Evolutionary conservation across 2,113 vertebrate genomes (phyloP).

Genomic region (Callocephalon fimbriatum): DNA sequence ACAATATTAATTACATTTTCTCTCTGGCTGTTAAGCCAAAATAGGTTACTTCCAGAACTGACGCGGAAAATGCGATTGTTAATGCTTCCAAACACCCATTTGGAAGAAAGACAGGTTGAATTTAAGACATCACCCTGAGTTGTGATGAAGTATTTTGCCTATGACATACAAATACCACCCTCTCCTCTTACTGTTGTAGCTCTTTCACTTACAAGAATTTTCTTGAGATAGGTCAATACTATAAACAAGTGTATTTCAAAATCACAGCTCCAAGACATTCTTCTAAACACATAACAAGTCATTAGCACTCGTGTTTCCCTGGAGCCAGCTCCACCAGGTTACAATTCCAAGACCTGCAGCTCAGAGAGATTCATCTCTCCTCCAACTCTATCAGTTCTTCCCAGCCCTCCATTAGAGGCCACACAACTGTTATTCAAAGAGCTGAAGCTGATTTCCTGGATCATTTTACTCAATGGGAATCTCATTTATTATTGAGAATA

Average conservation of each 20-base stretch:
- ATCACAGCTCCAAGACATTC: not conserved
- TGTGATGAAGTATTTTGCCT: not conserved
- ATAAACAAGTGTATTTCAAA: not conserved
- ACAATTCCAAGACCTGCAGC: not conserved
- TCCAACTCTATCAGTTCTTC: not conserved
- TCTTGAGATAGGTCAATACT: not conserved
- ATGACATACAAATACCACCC: not conserved
- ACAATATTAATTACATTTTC: conserved; percentile 29
- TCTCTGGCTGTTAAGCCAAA: conserved; percentile 49
- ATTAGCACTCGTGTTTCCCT: not conserved
- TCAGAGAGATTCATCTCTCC: not conserved
- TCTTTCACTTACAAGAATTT: not conserved
- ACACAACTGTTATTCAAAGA: not conserved
- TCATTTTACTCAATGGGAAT: conserved; percentile 55
- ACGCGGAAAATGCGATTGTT: conserved; percentile 41
- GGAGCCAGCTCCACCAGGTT: not conserved
- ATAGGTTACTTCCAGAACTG: conserved; percentile 48
- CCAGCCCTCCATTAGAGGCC: not conserved
- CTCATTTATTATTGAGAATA: conserved; percentile 71
- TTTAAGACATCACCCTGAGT: not conserved
- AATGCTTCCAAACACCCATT: conserved; percentile 50
- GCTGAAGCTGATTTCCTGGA: conserved; percentile 19
- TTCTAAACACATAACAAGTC: not conserved
- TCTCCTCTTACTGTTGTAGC: not conserved
- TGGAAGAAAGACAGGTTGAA: not conserved